These are phyloP conservation scores for Semaprochilodus insignis DNA, from an alignment of 2,797 vertebrate species.

Conservation along the genomic window DNA sequence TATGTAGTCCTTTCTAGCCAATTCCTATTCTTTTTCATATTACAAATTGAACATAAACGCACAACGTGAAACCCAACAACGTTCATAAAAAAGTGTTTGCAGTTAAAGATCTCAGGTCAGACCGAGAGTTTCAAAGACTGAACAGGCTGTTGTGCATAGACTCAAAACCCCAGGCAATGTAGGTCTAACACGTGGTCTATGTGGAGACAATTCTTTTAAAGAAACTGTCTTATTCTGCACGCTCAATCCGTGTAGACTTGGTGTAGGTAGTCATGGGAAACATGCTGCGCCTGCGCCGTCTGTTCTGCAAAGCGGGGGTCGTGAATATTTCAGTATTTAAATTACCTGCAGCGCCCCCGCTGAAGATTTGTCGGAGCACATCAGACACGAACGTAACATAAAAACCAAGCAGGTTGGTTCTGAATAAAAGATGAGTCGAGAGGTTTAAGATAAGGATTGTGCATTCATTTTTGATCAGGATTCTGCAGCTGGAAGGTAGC, in stretches of 20 bases:
- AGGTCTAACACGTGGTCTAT: too few relatives aligned
- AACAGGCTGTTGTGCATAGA: neutral
- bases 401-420: conserved; percentile 62
- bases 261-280: too few relatives aligned
- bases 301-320: neutral
- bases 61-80: too few relatives aligned
- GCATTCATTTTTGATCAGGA: conserved; percentile 56
- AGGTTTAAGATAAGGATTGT: conserved; percentile 57
- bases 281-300: conserved; percentile 1
- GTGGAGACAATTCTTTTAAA: too few relatives aligned
- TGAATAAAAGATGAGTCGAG: conserved; percentile 61
- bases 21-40: neutral
- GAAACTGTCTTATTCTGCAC: neutral
- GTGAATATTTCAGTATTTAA: conserved; percentile 61
- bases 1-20: too few relatives aligned
- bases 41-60: too few relatives aligned
- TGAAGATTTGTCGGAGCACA: conserved; percentile 61
- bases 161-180: too few relatives aligned
- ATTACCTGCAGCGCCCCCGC: conserved; percentile 52
- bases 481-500: conserved; percentile 17
- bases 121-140: neutral
- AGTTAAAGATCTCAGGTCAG: neutral
- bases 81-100: too few relatives aligned
- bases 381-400: conserved; percentile 57
- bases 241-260: neutral